Percentiles rank a stretch among this genome's conserved stretches.
Evolutionary conservation across 2,113 vertebrate species (phyloP).

Genomic region (Podarcis muralis): DNA sequence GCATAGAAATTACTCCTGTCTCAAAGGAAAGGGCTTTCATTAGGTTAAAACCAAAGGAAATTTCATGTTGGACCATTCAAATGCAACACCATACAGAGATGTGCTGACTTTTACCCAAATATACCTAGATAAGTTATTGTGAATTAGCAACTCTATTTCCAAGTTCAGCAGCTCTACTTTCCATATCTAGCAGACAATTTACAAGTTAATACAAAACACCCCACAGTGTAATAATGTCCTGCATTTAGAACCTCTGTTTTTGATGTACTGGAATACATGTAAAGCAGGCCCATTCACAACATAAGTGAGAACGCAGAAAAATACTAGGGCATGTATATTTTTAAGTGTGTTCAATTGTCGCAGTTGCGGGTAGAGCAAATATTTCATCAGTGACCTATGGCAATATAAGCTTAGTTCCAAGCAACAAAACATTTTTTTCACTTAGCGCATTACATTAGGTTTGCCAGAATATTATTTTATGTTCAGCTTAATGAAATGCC

Average conservation of each 20-base stretch:
- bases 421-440: not conserved
- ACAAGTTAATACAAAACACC: not conserved
- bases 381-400: conserved; percentile 52
- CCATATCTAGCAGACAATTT: not conserved
- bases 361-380: conserved; percentile 7
- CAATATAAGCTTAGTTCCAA: conserved; percentile 29
- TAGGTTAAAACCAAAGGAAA: not conserved
- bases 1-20: not conserved
- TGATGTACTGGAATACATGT: conserved; percentile 77
- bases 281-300: not conserved
- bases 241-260: conserved; percentile 42
- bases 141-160: not conserved
- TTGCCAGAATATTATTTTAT: not conserved
- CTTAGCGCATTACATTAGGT: not conserved
- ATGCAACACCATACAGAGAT: not conserved
- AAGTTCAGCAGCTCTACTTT: not conserved
- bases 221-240: not conserved
- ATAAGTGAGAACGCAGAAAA: not conserved
- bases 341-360: no score
- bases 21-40: not conserved
- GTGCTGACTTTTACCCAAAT: not conserved
- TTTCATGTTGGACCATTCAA: not conserved
- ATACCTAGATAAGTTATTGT: not conserved
- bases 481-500: not conserved
- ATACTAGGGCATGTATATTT: conserved; percentile 5